Percentiles rank a stretch among this genome's conserved stretches.
These are phyloP conservation scores for Limanda limanda DNA, from an alignment of 2,113 vertebrate species.

Conservation along the genomic window DNA sequence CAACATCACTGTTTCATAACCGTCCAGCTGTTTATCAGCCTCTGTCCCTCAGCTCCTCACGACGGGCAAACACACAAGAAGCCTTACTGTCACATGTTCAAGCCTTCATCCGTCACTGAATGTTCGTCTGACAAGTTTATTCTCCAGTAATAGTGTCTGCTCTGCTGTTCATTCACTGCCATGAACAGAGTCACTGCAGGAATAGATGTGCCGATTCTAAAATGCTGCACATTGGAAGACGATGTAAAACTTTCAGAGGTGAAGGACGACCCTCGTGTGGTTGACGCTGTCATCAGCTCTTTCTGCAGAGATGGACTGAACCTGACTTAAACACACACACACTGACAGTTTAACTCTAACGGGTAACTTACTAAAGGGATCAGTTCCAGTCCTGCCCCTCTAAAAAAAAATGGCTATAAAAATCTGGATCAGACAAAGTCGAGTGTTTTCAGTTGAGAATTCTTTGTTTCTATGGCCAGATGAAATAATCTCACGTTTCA, in stretches of 20 bases:
- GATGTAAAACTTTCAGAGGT: neutral
- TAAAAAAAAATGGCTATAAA: neutral
- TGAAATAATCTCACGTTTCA: too few species aligned
- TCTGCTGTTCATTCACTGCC: constrained; percentile 28
- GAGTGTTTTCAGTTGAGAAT: too few species aligned
- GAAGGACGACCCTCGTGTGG: neutral
- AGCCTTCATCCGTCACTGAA: constrained; percentile 34
- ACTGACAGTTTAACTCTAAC: too few species aligned
- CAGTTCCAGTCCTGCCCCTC: too few species aligned
- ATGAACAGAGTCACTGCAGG: constrained; percentile 5
- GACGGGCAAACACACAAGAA: constrained; percentile 11
- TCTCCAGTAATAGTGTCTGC: neutral
- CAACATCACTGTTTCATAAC: neutral
- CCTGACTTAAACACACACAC: neutral
- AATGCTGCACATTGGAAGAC: too few species aligned
- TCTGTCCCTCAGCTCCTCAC: neutral
- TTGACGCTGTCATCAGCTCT: neutral
- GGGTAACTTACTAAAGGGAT: too few species aligned
- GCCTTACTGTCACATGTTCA: constrained; percentile 44
- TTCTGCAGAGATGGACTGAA: neutral
- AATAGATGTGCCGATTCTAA: neutral
- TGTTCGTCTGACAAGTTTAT: constrained; percentile 1
- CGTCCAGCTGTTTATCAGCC: neutral
- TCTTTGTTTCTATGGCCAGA: too few species aligned
- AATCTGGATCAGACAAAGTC: too few species aligned